Percentiles rank a stretch among this genome's conserved stretches.
phyloP scores from a whole-genome alignment of 2,888 invertebrate species.

The Rapana venosa region DNA sequence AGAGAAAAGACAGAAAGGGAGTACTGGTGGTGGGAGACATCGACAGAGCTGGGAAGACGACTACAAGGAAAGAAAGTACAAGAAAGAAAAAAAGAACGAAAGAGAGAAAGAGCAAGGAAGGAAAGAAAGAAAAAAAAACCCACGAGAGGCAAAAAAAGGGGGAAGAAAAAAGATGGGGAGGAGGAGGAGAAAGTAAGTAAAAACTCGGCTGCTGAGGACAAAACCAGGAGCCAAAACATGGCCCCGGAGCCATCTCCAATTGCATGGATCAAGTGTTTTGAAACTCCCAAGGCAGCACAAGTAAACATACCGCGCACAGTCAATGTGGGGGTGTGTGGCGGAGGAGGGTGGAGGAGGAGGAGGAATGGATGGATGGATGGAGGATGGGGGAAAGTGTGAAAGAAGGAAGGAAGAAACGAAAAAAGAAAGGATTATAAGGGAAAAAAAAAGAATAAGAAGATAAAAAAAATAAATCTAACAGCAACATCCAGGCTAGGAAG shows the following conservation, averaged over 20 bases:
- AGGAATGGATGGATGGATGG: background rate
- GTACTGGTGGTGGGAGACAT: background rate
- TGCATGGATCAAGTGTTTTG: slow-evolving; percentile 47
- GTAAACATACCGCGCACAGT: slow-evolving; percentile 24
- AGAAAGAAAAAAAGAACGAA: background rate
- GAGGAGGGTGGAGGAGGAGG: background rate
- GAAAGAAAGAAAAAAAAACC: background rate
- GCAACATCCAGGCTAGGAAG: too few relatives aligned
- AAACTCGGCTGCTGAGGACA: slow-evolving; percentile 8
- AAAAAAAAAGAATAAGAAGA: background rate
- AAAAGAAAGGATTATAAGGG: background rate
- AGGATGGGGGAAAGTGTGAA: background rate
- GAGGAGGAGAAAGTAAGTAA: slow-evolving; percentile 29
- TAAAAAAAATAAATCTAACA: background rate
- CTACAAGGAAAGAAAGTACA: background rate
- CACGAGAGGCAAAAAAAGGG: too few relatives aligned
- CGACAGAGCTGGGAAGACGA: background rate
- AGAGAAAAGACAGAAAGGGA: background rate
- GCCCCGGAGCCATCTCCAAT: slow-evolving; percentile 31
- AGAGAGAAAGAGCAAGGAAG: background rate
- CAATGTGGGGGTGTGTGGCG: background rate
- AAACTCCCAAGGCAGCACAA: slow-evolving; percentile 37
- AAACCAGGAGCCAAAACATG: slow-evolving; percentile 35
- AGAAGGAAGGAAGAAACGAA: background rate
- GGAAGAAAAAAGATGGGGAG: background rate